Conservation (phyloP, 2,888 invertebrate species). For the Dryobota labecula region DNA sequence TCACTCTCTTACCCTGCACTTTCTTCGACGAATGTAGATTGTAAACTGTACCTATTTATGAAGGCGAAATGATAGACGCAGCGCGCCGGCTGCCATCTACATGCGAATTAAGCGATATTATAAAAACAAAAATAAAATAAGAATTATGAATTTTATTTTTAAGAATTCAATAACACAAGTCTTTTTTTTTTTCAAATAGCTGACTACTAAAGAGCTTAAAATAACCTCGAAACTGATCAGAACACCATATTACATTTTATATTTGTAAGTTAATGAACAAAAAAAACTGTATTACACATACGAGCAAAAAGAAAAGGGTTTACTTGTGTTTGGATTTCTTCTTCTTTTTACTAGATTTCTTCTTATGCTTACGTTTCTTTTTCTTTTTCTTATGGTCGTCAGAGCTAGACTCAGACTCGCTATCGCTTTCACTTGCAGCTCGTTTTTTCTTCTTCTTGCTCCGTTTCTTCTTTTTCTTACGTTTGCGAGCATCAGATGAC, state of each 20-base stretch:
- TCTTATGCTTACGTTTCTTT: constrained; percentile 93
- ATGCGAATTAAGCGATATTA: constrained; percentile 1
- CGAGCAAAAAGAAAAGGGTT: constrained; percentile 44
- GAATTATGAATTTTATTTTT: constrained; percentile 40
- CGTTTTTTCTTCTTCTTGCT: constrained; percentile 91
- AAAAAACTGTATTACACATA: constrained; percentile 47
- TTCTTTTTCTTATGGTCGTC: constrained; percentile 92
- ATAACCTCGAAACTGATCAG: constrained; percentile 53
- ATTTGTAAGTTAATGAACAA: constrained; percentile 47
- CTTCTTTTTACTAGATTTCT: constrained; percentile 93
- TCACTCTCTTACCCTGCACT: neutral
- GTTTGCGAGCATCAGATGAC: constrained; percentile 89
- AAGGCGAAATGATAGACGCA: neutral
- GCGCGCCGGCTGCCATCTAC: neutral
- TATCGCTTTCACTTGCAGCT: constrained; percentile 91
- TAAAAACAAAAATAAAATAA: constrained; percentile 12
- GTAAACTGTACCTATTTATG: neutral
- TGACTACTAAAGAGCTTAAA: constrained; percentile 43
- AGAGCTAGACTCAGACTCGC: constrained; percentile 92
- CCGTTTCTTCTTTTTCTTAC: constrained; percentile 92
- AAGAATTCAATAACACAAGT: constrained; percentile 40
- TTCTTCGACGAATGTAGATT: neutral
- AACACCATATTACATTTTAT: constrained; percentile 53
- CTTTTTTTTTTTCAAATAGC: constrained; percentile 41
- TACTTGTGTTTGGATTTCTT: constrained; percentile 92